These are phyloP conservation scores for Chamaea fasciata DNA, from an alignment of 2,113 vertebrate species.

Conservation along the genomic window DNA sequence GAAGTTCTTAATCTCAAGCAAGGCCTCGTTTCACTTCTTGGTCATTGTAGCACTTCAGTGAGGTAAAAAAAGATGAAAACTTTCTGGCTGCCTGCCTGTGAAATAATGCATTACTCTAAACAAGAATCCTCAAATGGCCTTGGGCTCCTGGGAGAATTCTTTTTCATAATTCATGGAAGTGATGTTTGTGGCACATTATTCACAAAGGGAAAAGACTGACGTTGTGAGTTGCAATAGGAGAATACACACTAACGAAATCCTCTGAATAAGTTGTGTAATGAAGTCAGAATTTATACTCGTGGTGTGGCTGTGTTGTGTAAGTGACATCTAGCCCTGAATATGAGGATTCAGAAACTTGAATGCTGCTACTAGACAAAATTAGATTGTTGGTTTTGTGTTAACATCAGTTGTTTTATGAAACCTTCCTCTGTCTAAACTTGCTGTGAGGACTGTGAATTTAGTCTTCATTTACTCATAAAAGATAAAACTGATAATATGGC, in stretches of 20 bases:
- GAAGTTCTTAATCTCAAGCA: neutral
- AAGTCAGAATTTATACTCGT: neutral
- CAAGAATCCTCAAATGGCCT: neutral
- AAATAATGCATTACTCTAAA: neutral
- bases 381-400: neutral
- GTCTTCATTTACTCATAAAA: neutral
- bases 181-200: neutral
- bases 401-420: neutral
- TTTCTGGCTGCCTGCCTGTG: neutral
- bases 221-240: neutral
- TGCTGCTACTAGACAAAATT: neutral
- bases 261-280: neutral
- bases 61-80: neutral
- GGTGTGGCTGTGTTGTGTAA: neutral
- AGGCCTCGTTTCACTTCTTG: neutral
- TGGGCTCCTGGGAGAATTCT: neutral
- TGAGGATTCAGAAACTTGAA: neutral
- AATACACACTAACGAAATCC: neutral
- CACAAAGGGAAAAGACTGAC: neutral
- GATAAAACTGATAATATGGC: neutral
- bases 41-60: neutral
- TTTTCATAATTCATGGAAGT: neutral
- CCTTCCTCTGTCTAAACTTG: neutral
- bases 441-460: neutral
- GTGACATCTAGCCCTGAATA: neutral